Base-by-base conservation (phyloP, 2,888 invertebrate species). In the Didymodactylos carnosus region DNA sequence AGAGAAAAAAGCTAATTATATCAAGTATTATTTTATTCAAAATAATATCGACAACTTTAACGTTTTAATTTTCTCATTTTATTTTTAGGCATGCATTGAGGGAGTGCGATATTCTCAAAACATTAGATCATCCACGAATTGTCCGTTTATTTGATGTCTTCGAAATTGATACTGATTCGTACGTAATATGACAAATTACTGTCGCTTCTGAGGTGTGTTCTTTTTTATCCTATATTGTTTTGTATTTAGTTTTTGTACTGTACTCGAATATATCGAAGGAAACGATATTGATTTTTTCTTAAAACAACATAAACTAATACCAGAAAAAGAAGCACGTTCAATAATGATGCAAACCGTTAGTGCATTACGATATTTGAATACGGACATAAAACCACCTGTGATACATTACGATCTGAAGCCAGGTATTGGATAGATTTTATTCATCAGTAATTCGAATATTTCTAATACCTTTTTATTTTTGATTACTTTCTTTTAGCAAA, bases 1-100 rank as follows among this genome's bases (percentile, higher is more conserved):
- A 86, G 98, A 99, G 86, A 99, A 99, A 86, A 99, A 99, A 87
- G 98, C 97, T 85, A 99, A 98, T 87, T 99, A 99, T 87, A 98
- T 99, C 86, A 97, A 97, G 92, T 62, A 62, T n/a, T n/a, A n/a
- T n/a, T n/a, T n/a, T n/a, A 35, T 23, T 49, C 25, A 14, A 49
- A 46, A 7, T 27, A 62, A 62, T 2, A 2, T 13, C 19, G 27
- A 13, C 10, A 16, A 19, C 19, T 8, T 23, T 49, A 10, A 11
- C 3, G 25, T 14, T 23, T 11, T 8, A 49, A 25, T 1, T 51
- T 51, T 0, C 16, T 27, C 6, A 27, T 51, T 51, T 29, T 23
- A 23, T 62, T 35, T 13, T n/a, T 62, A 62, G 62, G 35, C 98
- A 99, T 86, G 98, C 98, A 79, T 88, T 98, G 83, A 88, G 98